phyloP scores from a whole-genome alignment of 2,797 vertebrate species.

The Margarornis squamiger region DNA sequence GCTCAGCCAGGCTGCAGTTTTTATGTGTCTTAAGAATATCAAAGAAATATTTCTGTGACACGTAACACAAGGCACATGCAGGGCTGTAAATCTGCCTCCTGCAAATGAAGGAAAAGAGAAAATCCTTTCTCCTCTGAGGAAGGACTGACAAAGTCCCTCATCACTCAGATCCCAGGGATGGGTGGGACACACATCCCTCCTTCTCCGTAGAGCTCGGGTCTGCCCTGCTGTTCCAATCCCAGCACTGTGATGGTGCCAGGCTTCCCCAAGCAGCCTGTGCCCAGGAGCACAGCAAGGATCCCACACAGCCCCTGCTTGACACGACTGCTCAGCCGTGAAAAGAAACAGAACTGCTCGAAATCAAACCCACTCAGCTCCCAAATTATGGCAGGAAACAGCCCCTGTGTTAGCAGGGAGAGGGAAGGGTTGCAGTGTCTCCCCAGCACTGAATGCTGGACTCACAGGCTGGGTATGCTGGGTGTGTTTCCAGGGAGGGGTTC shows the following conservation, averaged over 20 bases:
- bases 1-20: neutral
- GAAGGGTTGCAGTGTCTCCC: neutral
- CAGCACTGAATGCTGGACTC: neutral
- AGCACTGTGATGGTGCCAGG: neutral
- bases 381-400: neutral
- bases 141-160: neutral
- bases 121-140: neutral
- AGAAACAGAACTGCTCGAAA: neutral
- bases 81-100: neutral
- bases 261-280: neutral
- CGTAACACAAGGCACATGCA: neutral
- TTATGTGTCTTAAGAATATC: neutral
- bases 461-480: neutral
- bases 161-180: neutral
- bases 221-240: neutral
- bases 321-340: neutral
- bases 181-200: neutral
- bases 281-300: neutral
- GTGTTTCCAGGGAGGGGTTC: neutral
- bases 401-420: neutral
- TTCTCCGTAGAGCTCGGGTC: neutral
- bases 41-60: constrained; percentile 18
- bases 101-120: neutral
- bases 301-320: neutral
- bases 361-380: neutral